A percentile compares a stretch with the other conserved stretches of the same genome.
phyloP scores from a whole-genome alignment of 1,140 invertebrate species.

The Teleopsis dalmanni region DNA sequence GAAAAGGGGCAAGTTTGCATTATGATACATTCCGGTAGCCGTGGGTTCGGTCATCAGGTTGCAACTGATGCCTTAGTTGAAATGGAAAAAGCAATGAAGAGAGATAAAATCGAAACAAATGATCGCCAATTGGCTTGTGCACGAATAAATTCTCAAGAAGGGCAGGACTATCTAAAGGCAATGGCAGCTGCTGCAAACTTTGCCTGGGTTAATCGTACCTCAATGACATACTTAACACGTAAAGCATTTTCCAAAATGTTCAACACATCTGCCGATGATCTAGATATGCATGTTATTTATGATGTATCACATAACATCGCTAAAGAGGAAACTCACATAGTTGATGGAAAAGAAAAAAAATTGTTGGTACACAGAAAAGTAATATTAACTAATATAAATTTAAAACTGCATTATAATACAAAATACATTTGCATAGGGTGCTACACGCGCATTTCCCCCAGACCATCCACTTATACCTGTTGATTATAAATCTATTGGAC shows the following conservation, averaged over 20 bases:
- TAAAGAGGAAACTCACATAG: slow-evolving; percentile 95
- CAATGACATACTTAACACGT: slow-evolving; percentile 96
- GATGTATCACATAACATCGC: slow-evolving; percentile 99
- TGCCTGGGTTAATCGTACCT: slow-evolving; percentile 98
- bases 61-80: slow-evolving; percentile 96
- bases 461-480: slow-evolving; percentile 99
- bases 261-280: slow-evolving; percentile 89
- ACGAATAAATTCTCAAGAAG: slow-evolving; percentile 83
- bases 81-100: slow-evolving; percentile 99
- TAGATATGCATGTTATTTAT: slow-evolving; percentile 99
- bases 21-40: slow-evolving; percentile 99
- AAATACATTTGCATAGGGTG: slow-evolving; percentile 55
- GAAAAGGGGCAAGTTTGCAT: slow-evolving; percentile 92
- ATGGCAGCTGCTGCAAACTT: slow-evolving; percentile 99
- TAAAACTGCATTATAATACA: neutral
- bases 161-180: slow-evolving; percentile 95
- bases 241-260: slow-evolving; percentile 99
- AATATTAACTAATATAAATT: neutral
- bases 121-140: slow-evolving; percentile 98
- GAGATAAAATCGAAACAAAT: slow-evolving; percentile 95
- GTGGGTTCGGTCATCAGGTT: slow-evolving; percentile 99
- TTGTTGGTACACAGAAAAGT: slow-evolving; percentile 90
- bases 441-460: slow-evolving; percentile 97
- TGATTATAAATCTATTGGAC: slow-evolving; percentile 95
- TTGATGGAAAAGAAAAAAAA: slow-evolving; percentile 92